Conservation (phyloP, 2,888 invertebrate species). For the Drosophila paranaensis region DNA sequence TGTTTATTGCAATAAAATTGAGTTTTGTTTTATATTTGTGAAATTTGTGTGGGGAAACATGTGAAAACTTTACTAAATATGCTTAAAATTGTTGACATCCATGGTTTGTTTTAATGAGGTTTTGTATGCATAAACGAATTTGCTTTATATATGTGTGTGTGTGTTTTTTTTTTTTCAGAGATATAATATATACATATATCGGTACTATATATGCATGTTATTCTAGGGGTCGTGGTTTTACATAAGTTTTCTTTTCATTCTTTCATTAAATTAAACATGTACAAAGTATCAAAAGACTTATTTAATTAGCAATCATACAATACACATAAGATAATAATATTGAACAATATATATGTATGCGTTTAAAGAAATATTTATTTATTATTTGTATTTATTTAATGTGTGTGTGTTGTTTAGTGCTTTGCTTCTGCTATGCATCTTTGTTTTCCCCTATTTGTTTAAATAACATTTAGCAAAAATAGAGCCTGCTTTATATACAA, state of each 20-base stretch:
- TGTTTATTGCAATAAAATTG: conserved; percentile 49
- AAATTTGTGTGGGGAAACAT: conserved; percentile 42
- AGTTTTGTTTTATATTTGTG: conserved; percentile 41
- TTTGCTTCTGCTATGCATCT: conserved; percentile 67
- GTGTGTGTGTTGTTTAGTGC: conserved; percentile 62
- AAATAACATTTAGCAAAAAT: conserved; percentile 82
- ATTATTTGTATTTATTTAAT: conserved; percentile 33
- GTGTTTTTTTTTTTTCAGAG: conserved; percentile 45
- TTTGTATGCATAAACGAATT: conserved; percentile 49
- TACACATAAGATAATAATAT: conserved; percentile 75
- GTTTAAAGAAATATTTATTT: conserved; percentile 44
- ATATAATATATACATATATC: conserved; percentile 48
- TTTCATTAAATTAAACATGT: conserved; percentile 75
- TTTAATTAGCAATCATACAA: conserved; percentile 77
- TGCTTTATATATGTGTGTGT: conserved; percentile 45
- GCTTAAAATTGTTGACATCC: conserved; percentile 44
- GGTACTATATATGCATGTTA: conserved; percentile 60
- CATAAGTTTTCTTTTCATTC: conserved; percentile 29
- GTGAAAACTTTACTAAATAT: conserved; percentile 56
- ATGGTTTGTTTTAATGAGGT: conserved; percentile 23
- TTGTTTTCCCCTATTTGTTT: conserved; percentile 76
- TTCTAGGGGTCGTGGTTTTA: conserved; percentile 54
- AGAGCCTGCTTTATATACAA: conserved; percentile 77
- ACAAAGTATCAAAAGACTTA: conserved; percentile 78
- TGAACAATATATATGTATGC: conserved; percentile 68